A percentile compares a stretch with the other conserved stretches of the same genome.
These are phyloP conservation scores for Brachyalestes nurse DNA, from an alignment of 2,797 vertebrate genomes.

Conservation along the genomic window DNA sequence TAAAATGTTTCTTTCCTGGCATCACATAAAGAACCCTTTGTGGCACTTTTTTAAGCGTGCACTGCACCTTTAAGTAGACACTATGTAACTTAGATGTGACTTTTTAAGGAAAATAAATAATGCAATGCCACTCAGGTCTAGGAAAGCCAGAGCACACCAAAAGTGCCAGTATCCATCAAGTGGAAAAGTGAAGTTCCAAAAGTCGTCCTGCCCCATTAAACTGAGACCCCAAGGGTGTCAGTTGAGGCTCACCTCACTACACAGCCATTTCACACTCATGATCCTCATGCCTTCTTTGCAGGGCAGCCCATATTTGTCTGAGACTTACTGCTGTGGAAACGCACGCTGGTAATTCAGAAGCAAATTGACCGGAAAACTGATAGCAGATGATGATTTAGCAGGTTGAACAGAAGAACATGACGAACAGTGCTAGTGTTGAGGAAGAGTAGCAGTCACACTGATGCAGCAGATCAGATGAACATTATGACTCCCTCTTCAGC, in stretches of 20 bases:
- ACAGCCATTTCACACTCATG: slow-evolving; percentile 9
- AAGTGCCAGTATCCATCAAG: neutral
- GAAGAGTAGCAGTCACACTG: neutral
- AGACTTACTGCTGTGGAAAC: neutral
- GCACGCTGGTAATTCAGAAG: neutral
- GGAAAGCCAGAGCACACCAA: neutral
- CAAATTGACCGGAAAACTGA: neutral
- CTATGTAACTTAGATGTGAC: neutral
- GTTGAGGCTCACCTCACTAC: slow-evolving; percentile 4
- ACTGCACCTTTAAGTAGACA: neutral
- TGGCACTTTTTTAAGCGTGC: too few species aligned
- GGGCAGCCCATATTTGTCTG: neutral
- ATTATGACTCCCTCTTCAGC: neutral
- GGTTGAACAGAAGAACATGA: neutral
- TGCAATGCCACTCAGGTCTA: neutral
- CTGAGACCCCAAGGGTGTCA: neutral
- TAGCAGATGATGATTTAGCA: slow-evolving; percentile 12
- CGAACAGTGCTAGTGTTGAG: neutral
- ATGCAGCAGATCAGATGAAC: neutral
- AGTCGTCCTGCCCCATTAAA: neutral
- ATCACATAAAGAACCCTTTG: too few species aligned
- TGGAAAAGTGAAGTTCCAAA: slow-evolving; percentile 1
- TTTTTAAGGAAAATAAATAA: neutral
- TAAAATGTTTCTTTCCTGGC: too few species aligned
- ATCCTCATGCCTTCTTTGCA: neutral